These are phyloP conservation scores for Mythimna pallens DNA, from an alignment of 2,888 invertebrate species.

Conservation along the genomic window DNA sequence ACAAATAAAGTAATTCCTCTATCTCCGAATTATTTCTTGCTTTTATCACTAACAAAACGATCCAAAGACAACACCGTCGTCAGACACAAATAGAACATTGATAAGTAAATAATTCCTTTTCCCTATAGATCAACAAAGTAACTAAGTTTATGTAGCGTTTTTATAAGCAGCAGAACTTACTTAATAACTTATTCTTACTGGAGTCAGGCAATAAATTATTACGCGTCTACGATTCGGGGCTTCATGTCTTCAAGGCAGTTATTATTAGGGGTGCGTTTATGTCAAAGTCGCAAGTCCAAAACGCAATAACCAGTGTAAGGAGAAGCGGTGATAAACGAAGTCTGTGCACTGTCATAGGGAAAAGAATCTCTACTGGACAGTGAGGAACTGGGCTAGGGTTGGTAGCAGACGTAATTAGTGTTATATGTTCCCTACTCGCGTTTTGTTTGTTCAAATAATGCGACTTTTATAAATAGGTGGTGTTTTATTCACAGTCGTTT, in stretches of 20 bases:
- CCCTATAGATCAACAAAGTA: conserved; percentile 62
- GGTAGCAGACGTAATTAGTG: conserved; percentile 18
- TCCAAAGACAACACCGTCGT: conserved; percentile 21
- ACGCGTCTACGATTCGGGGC: conserved; percentile 69
- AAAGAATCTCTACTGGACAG: conserved; percentile 80
- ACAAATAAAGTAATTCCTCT: background rate
- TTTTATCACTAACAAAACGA: conserved; percentile 32
- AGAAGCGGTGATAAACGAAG: conserved; percentile 80
- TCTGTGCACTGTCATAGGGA: conserved; percentile 76
- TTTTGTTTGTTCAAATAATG: background rate
- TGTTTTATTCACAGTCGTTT: background rate
- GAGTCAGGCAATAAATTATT: conserved; percentile 71
- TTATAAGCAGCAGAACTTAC: conserved; percentile 65
- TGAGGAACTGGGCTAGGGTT: conserved; percentile 65
- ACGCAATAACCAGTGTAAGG: conserved; percentile 84
- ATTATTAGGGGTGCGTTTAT: conserved; percentile 80
- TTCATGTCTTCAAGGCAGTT: conserved; percentile 77
- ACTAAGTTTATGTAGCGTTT: conserved; percentile 69
- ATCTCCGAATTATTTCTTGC: conserved; percentile 13
- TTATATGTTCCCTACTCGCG: background rate
- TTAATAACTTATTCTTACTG: conserved; percentile 66
- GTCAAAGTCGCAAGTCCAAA: conserved; percentile 73
- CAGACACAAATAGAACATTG: conserved; percentile 48
- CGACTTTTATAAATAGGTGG: background rate
- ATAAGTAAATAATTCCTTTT: conserved; percentile 61